Evolutionary conservation across 2,888 invertebrate genomes (phyloP).

Genomic region (Mesorhabditis belari): DNA sequence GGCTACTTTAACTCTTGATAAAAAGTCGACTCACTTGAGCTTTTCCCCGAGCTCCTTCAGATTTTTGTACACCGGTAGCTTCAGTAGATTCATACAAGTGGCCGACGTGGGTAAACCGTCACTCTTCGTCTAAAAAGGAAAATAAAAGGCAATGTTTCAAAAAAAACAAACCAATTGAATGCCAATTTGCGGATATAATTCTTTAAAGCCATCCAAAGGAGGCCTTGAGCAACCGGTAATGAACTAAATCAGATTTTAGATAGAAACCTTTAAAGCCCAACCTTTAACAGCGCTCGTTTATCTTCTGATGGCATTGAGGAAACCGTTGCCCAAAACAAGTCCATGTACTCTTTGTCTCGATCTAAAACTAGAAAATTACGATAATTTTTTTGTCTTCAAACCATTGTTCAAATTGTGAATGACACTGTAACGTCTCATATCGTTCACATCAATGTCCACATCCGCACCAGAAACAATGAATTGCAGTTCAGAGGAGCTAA

Average conservation of each 20-base stretch:
- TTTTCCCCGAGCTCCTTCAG: constrained; percentile 16
- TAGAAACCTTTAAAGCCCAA: neutral
- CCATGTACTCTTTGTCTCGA: neutral
- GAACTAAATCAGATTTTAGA: constrained; percentile 9
- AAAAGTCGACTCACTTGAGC: constrained; percentile 4
- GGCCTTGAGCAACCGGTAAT: constrained; percentile 87
- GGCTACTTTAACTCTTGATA: too few species aligned
- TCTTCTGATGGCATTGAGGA: constrained; percentile 49
- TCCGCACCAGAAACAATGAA: constrained; percentile 55
- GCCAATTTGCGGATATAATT: constrained; percentile 86
- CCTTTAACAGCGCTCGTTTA: constrained; percentile 77
- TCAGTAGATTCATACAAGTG: constrained; percentile 94
- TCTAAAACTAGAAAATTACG: neutral
- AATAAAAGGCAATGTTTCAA: neutral
- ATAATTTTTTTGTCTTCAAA: neutral
- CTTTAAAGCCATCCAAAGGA: constrained; percentile 87
- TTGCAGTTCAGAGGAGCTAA: constrained; percentile 79
- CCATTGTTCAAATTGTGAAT: neutral
- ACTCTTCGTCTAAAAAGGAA: constrained; percentile 55
- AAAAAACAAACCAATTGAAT: constrained; percentile 63
- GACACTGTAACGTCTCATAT: neutral
- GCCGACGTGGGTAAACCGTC: constrained; percentile 90
- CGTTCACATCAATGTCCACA: neutral
- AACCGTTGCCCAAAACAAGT: constrained; percentile 1
- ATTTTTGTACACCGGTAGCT: constrained; percentile 65